Base-by-base conservation (phyloP, 2,113 vertebrate genomes). In the Mesitornis unicolor region DNA sequence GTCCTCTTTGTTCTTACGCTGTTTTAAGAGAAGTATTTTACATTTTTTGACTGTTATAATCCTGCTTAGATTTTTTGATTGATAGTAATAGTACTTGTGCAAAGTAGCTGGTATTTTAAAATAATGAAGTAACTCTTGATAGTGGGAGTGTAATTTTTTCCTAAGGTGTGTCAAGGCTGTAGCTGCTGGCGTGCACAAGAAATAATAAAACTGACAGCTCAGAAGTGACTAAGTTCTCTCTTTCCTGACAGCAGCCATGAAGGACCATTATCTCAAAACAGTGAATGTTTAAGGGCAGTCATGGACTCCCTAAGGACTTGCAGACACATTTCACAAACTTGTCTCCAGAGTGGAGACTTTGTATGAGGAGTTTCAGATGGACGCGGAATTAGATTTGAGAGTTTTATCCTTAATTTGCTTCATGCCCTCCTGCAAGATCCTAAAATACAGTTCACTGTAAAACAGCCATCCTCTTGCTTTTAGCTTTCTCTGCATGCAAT, bases 61-160 rank as follows among this genome's bases (percentile, higher is more conserved):
- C 20, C 24, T 53, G 20, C 75, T 93, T 59, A 67, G 11, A 10
- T 57, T 29, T 80, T 96, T 91, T 90, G 63, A 88, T 95, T 86
- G 86, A 87, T 84, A 79, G 60, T 77, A 88, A 84, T 84, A 69
- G 73, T 64, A 57, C 42, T 89, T 93, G 48, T 84, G 60, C 80
- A 38, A 80, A 96, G 75, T 51, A 80, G 87, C 50, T 90, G 69
- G 11, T 97, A 71, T 56, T 97, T 93, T 95, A 81, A 96, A 95
- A 76, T 88, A 87, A 81, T 50, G 31, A 92, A 96, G n/a, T 77
- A 59, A 61, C 38, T 84, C 45, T n/a, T 21, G 25, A 10, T 63
- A 53, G 60, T 78, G 75, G 90, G 92, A 86, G 22, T 20, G 59
- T 33, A 29, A 40, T 48, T 92, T 86, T 60, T 90, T 90, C 43